A percentile compares a stretch with the other conserved stretches of the same genome.
Conservation (phyloP, 35 echinoderm and acorn worm species). For the Ptychodera flava region DNA sequence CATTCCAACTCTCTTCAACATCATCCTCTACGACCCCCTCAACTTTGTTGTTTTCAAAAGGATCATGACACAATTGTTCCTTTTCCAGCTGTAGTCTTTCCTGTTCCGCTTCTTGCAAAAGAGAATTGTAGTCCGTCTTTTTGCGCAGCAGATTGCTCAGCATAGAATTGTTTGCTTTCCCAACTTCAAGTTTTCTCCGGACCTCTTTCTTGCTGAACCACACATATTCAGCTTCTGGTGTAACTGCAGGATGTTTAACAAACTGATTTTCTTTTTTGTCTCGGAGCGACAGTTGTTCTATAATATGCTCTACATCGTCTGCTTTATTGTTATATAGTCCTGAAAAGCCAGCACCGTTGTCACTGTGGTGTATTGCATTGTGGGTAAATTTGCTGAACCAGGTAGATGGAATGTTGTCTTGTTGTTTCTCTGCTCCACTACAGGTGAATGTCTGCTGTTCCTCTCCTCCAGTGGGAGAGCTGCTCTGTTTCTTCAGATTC, state of each 20-base stretch:
- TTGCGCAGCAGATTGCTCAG: not conserved
- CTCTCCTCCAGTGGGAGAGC: not conserved
- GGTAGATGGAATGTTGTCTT: not conserved
- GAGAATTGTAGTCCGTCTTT: not conserved
- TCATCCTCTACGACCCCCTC: too few species aligned
- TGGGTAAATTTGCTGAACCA: not conserved
- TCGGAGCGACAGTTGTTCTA: not conserved
- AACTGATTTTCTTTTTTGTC: not conserved
- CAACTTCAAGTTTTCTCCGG: not conserved
- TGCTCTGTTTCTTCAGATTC: not conserved
- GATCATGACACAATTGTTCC: too few species aligned
- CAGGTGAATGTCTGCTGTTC: not conserved
- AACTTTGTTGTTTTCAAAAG: too few species aligned
- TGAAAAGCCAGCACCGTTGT: not conserved
- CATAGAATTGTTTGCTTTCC: not conserved
- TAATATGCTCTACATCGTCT: not conserved
- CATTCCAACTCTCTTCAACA: too few species aligned
- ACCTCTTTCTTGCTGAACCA: not conserved
- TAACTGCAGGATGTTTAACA: not conserved
- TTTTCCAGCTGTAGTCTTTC: too few species aligned
- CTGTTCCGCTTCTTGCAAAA: too few species aligned
- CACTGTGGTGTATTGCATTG: not conserved
- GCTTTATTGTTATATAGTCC: not conserved
- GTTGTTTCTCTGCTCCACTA: not conserved
- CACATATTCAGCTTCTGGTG: not conserved